These are phyloP conservation scores for Pseudonaja textilis DNA, from an alignment of 2,113 vertebrate species.

Conservation along the genomic window DNA sequence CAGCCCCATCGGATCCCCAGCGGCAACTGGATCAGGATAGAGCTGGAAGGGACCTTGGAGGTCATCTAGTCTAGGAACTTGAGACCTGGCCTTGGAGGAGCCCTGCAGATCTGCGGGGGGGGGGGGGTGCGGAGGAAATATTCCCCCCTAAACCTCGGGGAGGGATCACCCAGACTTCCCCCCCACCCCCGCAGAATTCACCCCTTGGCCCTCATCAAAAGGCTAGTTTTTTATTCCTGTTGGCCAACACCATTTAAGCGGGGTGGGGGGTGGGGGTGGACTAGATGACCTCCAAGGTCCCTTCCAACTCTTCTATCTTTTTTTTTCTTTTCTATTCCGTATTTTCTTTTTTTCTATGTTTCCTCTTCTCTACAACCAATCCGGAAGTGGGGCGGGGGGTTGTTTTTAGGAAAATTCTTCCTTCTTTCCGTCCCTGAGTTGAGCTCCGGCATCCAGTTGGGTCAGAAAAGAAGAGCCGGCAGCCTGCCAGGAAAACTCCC, in stretches of 20 bases:
- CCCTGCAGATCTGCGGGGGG: no score
- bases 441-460: not conserved
- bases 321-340: no score
- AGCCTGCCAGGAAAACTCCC: not conserved
- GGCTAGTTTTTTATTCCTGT: no score
- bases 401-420: not conserved
- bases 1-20: not conserved
- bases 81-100: no score
- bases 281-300: not conserved
- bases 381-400: not conserved
- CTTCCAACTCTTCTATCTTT: not conserved
- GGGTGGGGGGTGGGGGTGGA: not conserved
- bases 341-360: no score
- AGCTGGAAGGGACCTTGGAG: not conserved
- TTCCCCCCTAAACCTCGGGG: no score
- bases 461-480: not conserved
- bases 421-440: no score
- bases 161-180: no score
- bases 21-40: not conserved
- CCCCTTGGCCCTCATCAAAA: not conserved
- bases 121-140: no score
- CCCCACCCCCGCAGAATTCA: not conserved
- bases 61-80: no score
- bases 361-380: not conserved
- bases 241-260: no score